Base-by-base conservation (phyloP, 1,140 invertebrate species). In the Drosophila lini region DNA sequence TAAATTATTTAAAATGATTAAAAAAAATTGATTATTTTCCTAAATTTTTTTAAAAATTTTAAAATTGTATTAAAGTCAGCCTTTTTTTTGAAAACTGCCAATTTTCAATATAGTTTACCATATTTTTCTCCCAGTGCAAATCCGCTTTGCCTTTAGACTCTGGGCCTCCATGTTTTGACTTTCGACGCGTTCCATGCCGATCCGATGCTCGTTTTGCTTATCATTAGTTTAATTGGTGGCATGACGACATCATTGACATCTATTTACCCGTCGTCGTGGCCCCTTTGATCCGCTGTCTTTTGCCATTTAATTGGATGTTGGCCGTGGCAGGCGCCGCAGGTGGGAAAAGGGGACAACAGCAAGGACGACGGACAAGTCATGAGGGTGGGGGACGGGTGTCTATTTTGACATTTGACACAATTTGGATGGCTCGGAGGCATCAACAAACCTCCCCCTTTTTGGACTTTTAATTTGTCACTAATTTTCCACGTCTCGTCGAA, bases 211-310 rank as follows among this genome's bases (percentile, higher is more conserved):
- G 68, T 58, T 79, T 80, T 80, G 78, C 78, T 80, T 89, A 89
- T 89, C 84, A 89, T 89, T 89, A 89, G 84, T 90, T 89, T 89
- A 89, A 89, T 89, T 89, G 84, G 84, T 89, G 85, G 80, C 84
- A 90, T 89, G 84, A 89, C 77, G 83, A 86, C 71, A 83, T 74
- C 75, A 60, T 63, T 47, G 45, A 53, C 65, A 48, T 48, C 45
- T 44, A 45, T 56, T 60, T 45, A 16, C 22, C 61, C 11, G 28
- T 3, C 10, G 22, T n/a, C 15, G 16, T 22, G 3, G 22, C 53
- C 25, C 19, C 47, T 58, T 62, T 59, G 63, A 36, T 50, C 38
- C 64, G 59, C 19, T 61, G 63, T 67, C 63, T 68, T 79, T 68
- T 78, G 77, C 45, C 84, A 83, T 88, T 88, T 88, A 88, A 88